Percentiles rank a stretch among this genome's conserved stretches.
phyloP scores from a whole-genome alignment of 2,797 vertebrate genomes.

The Limosa lapponica region DNA sequence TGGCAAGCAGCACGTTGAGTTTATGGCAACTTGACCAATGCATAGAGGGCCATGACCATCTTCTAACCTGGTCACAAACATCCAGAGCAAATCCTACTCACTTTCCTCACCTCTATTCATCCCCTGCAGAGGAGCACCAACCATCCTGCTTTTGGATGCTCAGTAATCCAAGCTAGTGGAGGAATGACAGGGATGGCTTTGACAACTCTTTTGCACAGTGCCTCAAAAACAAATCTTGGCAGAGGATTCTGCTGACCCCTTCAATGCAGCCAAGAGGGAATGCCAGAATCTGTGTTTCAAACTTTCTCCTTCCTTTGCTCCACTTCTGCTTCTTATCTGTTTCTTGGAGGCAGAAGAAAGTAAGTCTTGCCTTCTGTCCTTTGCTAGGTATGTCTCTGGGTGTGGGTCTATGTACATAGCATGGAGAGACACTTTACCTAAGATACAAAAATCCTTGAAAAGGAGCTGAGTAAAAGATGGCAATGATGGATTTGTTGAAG shows the following conservation, averaged over 20 bases:
- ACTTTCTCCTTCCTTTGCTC: background rate
- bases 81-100: background rate
- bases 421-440: background rate
- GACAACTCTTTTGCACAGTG: background rate
- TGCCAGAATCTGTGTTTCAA: constrained; percentile 1
- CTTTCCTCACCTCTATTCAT: background rate
- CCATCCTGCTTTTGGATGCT: background rate
- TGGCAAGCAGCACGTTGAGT: background rate
- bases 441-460: background rate
- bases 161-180: background rate
- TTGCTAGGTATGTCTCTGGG: background rate
- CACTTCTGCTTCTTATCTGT: background rate
- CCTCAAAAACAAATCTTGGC: constrained; percentile 18
- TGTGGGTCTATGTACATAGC: background rate
- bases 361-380: background rate
- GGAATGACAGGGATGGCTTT: background rate
- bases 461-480: background rate
- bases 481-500: background rate
- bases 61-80: background rate
- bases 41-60: background rate
- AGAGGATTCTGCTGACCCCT: constrained; percentile 12
- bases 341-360: background rate
- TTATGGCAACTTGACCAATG: background rate
- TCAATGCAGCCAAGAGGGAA: constrained; percentile 1
- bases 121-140: background rate